Evolutionary conservation across 2,888 invertebrate species (phyloP).

Genomic region (Macaria notata): DNA sequence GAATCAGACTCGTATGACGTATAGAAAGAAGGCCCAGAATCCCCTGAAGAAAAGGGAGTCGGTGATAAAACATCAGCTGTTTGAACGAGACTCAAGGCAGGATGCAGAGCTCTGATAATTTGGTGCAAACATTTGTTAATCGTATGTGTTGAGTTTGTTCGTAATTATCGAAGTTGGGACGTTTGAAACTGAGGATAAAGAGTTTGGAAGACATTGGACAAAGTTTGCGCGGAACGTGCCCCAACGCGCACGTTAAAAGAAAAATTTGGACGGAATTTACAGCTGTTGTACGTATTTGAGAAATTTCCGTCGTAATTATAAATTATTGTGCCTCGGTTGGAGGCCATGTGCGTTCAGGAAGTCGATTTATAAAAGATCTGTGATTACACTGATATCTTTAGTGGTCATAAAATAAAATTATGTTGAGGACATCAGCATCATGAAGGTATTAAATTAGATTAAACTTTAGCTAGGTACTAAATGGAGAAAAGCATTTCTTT

Average conservation of each 20-base stretch:
- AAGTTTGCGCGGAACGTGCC: conserved; percentile 11
- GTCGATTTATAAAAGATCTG: too few relatives aligned
- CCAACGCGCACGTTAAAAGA: conserved; percentile 2
- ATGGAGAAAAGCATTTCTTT: too few relatives aligned
- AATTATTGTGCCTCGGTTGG: background rate
- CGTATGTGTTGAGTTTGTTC: conserved; percentile 23
- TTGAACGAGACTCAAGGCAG: conserved; percentile 44
- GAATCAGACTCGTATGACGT: conserved; percentile 20
- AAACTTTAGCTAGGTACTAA: too few relatives aligned
- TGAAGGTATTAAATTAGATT: too few relatives aligned
- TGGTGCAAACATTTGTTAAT: conserved; percentile 46
- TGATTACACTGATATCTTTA: too few relatives aligned
- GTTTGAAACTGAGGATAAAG: conserved; percentile 10
- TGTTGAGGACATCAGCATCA: too few relatives aligned
- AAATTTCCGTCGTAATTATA: too few relatives aligned
- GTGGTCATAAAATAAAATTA: too few relatives aligned
- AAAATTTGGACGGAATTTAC: conserved; percentile 5
- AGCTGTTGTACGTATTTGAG: background rate
- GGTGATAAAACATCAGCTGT: conserved; percentile 54
- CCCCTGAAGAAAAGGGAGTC: conserved; percentile 27
- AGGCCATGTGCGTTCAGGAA: background rate
- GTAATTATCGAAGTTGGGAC: conserved; percentile 22
- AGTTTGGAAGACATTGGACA: conserved; percentile 8
- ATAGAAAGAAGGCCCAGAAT: conserved; percentile 19
- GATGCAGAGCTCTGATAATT: conserved; percentile 48